Evolutionary conservation across 1,140 invertebrate genomes (phyloP).

Genomic region (Drosophila repleta): DNA sequence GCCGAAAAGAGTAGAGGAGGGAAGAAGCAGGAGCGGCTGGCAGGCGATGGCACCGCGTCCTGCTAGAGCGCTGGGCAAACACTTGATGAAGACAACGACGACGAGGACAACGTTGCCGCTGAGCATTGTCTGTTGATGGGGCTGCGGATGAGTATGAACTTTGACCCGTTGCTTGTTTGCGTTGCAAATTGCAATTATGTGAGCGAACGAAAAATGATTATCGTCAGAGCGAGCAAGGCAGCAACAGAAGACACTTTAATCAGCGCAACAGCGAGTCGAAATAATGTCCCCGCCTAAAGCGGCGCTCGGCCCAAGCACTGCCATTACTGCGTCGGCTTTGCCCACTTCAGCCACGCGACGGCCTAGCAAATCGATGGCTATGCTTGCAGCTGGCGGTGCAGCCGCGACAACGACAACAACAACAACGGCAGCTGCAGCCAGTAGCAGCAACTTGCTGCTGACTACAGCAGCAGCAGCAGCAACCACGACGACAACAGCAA

Average conservation of each 20-base stretch:
- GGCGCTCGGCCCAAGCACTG: conserved; percentile 23
- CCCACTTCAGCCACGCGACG: conserved; percentile 31
- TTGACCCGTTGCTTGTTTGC: conserved; percentile 53
- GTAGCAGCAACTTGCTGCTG: conserved; percentile 33
- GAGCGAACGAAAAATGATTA: conserved; percentile 34
- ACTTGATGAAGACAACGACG: conserved; percentile 31
- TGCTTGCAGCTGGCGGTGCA: conserved; percentile 51
- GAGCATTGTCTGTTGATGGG: conserved; percentile 40
- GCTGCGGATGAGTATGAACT: conserved; percentile 39
- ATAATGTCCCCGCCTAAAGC: conserved; percentile 54
- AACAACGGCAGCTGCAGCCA: conserved; percentile 24
- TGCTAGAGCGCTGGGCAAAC: conserved; percentile 47
- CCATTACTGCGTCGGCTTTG: conserved; percentile 48
- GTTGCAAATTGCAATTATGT: conserved; percentile 75
- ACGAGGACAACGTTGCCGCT: conserved; percentile 18
- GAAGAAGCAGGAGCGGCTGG: neutral
- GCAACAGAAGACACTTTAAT: conserved; percentile 32
- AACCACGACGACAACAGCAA: conserved; percentile 39
- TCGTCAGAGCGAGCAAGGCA: conserved; percentile 14
- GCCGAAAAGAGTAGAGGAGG: neutral
- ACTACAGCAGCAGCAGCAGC: conserved; percentile 43
- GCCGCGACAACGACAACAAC: conserved; percentile 39
- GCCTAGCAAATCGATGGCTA: conserved; percentile 59
- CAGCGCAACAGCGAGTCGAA: conserved; percentile 51
- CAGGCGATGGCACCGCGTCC: conserved; percentile 36